Evolutionary conservation across 1,140 invertebrate species (phyloP).

Genomic region (Amyelois transitella): DNA sequence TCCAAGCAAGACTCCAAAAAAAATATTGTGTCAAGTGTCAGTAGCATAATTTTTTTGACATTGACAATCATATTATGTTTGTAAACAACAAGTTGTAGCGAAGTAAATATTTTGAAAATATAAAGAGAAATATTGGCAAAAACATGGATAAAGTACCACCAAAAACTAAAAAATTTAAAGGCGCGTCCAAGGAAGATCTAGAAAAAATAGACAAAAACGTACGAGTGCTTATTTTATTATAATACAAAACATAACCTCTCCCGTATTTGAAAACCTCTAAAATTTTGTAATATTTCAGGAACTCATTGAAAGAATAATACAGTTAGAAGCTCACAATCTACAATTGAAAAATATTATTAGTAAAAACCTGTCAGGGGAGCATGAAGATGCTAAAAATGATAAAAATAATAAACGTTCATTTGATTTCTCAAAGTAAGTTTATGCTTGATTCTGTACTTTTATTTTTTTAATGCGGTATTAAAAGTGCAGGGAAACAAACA

Average conservation of each 20-base stretch:
- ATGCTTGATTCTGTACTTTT: slow-evolving; percentile 1
- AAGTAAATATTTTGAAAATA: not conserved
- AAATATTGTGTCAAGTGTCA: too few species aligned
- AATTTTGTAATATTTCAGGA: slow-evolving; percentile 55
- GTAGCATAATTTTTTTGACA: too few species aligned
- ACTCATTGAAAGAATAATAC: slow-evolving; percentile 77
- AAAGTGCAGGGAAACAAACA: not conserved
- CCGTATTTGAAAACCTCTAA: not conserved
- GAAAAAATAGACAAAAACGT: slow-evolving; percentile 51
- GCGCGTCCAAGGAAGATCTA: slow-evolving; percentile 37
- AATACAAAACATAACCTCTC: slow-evolving; percentile 21
- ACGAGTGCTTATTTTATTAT: slow-evolving; percentile 15
- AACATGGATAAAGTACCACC: slow-evolving; percentile 9
- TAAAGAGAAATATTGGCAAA: not conserved
- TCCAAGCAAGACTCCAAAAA: too few species aligned
- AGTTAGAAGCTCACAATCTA: slow-evolving; percentile 77
- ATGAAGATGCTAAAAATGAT: slow-evolving; percentile 26
- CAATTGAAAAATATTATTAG: slow-evolving; percentile 79
- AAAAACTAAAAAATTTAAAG: slow-evolving; percentile 41
- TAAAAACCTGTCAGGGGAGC: slow-evolving; percentile 61
- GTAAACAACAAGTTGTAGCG: not conserved
- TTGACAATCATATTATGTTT: not conserved
- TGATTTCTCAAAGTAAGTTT: slow-evolving; percentile 77
- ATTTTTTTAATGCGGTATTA: not conserved
- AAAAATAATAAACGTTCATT: slow-evolving; percentile 60